A percentile compares a stretch with the other conserved stretches of the same genome.
phyloP scores from a whole-genome alignment of 2,113 vertebrate species.

The Onychostruthus taczanowskii region DNA sequence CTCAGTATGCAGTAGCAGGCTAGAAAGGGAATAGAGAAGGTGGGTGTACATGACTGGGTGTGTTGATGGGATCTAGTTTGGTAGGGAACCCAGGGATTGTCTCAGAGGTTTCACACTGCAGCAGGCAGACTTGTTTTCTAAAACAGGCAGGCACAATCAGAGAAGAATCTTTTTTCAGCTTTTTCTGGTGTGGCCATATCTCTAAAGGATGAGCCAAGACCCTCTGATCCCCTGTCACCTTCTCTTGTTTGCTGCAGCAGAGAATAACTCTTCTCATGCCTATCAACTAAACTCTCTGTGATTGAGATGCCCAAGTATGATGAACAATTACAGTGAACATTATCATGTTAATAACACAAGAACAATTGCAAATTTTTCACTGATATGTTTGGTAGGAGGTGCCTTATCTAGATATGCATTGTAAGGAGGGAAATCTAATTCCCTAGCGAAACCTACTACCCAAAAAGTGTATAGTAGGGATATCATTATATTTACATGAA shows the following conservation, averaged over 20 bases:
- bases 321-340: neutral
- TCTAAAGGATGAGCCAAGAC: neutral
- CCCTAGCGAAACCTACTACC: neutral
- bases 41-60: neutral
- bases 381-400: neutral
- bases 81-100: no score
- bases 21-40: neutral
- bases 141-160: neutral
- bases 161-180: neutral
- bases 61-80: neutral
- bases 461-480: neutral
- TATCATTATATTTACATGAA: neutral
- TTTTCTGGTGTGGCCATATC: neutral
- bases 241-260: fast-evolving
- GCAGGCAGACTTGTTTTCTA: neutral
- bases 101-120: neutral
- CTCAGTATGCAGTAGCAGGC: fast-evolving
- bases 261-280: neutral
- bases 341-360: neutral
- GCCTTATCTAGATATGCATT: neutral
- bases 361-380: neutral
- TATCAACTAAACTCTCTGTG: neutral
- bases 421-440: neutral
- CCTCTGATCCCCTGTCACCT: neutral
- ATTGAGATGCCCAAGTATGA: neutral